Evolutionary conservation across 2,888 invertebrate species (phyloP).

Genomic region (Loripinus fragilis): DNA sequence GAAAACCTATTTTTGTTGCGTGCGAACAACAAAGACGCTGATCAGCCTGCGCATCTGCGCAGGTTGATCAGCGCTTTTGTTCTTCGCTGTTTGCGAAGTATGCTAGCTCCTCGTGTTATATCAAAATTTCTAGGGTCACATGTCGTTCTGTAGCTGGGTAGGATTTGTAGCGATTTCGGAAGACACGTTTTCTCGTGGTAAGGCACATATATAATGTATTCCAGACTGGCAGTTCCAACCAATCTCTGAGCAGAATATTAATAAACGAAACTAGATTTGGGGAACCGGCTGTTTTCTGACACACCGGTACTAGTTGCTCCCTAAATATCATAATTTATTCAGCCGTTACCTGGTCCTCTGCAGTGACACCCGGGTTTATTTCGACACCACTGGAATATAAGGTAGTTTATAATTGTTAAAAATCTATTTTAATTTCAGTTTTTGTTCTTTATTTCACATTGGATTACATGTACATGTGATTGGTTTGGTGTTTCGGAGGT

Average conservation of each 20-base stretch:
- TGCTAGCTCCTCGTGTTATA: no score
- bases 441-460: background rate
- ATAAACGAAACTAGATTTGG: slow-evolving; percentile 49
- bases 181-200: no score
- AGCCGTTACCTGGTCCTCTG: slow-evolving; percentile 2
- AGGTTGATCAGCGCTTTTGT: no score
- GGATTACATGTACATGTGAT: slow-evolving; percentile 1
- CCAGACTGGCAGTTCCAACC: slow-evolving; percentile 46
- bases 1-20: no score
- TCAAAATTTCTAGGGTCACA: no score
- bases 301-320: slow-evolving; percentile 4
- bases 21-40: no score
- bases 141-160: no score
- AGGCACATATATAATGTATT: no score
- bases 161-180: no score
- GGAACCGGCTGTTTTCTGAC: slow-evolving; percentile 9
- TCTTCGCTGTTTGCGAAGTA: no score
- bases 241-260: slow-evolving; percentile 46
- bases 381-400: slow-evolving; percentile 11
- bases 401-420: slow-evolving; percentile 2
- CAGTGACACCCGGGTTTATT: slow-evolving; percentile 3
- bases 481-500: background rate
- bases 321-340: slow-evolving; percentile 1
- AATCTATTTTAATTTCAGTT: background rate
- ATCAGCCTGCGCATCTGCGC: no score